Percentiles rank a stretch among this genome's conserved stretches.
Evolutionary conservation across 2,888 invertebrate genomes (phyloP).

Genomic region (Cantharis rustica): DNA sequence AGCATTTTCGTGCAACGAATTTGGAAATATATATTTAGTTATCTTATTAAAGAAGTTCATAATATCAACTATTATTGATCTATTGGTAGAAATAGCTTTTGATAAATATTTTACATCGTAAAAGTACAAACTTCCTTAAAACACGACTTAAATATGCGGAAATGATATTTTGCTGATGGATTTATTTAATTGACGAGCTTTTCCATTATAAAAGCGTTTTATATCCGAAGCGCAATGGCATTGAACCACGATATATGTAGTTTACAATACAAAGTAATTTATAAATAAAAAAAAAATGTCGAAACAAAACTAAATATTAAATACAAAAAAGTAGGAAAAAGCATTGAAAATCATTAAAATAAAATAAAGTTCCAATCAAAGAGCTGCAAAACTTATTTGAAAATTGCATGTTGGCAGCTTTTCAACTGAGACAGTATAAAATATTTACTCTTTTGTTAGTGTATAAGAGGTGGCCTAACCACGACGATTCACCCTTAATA

Average conservation of each 20-base stretch:
- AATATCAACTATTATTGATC: neutral
- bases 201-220: neutral
- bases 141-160: neutral
- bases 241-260: neutral
- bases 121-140: neutral
- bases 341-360: neutral
- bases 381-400: too few species aligned
- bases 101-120: neutral
- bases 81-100: neutral
- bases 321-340: neutral
- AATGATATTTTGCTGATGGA: neutral
- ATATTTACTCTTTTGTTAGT: too few species aligned
- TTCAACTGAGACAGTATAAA: too few species aligned
- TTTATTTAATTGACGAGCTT: neutral
- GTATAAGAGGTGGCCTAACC: too few species aligned
- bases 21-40: neutral
- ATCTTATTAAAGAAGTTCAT: neutral
- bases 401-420: too few species aligned
- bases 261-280: neutral
- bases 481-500: too few species aligned
- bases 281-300: neutral
- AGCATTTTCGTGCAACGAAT: neutral
- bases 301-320: too few species aligned
- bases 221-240: neutral
- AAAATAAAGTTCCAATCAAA: too few species aligned